These are phyloP conservation scores for Oscheius myriophilus DNA, from an alignment of 2,888 invertebrate species.

Conservation along the genomic window DNA sequence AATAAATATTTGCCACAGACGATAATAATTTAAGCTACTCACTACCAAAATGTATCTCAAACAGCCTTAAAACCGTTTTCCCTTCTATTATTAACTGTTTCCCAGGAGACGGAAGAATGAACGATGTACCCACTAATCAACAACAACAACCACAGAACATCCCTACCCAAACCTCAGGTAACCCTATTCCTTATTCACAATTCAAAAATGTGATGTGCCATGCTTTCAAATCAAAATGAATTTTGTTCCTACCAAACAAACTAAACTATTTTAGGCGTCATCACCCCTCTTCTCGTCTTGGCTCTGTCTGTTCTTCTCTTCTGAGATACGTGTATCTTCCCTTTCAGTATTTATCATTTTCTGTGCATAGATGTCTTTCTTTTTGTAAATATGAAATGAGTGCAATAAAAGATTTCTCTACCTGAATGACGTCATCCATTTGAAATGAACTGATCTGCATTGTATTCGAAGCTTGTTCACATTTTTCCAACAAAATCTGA, in stretches of 20 bases:
- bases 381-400: slow-evolving; percentile 16
- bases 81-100: neutral
- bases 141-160: slow-evolving; percentile 4
- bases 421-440: slow-evolving; percentile 38
- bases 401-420: slow-evolving; percentile 24
- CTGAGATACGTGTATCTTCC: slow-evolving; percentile 24
- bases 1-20: too few relatives aligned
- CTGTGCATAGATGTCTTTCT: slow-evolving; percentile 23
- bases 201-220: neutral
- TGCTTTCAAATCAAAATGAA: neutral
- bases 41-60: too few relatives aligned
- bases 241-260: neutral
- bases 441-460: slow-evolving; percentile 31
- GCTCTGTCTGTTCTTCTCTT: slow-evolving; percentile 19
- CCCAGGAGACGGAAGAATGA: slow-evolving; percentile 17
- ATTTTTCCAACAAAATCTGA: slow-evolving; percentile 38
- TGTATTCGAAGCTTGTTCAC: slow-evolving; percentile 31
- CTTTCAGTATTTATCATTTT: slow-evolving; percentile 24
- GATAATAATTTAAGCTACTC: too few relatives aligned
- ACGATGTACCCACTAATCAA: slow-evolving; percentile 6
- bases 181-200: neutral
- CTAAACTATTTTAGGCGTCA: slow-evolving; percentile 7
- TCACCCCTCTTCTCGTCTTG: slow-evolving; percentile 9
- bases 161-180: slow-evolving; percentile 13
- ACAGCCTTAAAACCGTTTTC: too few relatives aligned